Evolutionary conservation across 2,888 invertebrate genomes (phyloP).

Genomic region (Drosophila greeni): DNA sequence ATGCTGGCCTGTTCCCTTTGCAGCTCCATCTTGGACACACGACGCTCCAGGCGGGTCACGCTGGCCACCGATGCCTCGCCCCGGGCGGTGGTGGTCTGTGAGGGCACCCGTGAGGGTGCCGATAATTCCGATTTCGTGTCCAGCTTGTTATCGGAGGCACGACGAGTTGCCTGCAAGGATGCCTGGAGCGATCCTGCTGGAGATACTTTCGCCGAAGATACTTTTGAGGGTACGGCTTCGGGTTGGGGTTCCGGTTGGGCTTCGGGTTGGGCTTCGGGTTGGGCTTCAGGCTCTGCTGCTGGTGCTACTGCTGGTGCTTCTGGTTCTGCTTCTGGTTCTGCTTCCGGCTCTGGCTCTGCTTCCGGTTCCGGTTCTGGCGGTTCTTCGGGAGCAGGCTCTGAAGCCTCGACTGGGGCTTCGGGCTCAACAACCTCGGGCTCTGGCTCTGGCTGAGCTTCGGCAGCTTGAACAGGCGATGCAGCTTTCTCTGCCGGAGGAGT

Average conservation of each 20-base stretch:
- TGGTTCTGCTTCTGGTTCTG: constrained; percentile 5
- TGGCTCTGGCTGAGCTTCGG: neutral
- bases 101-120: constrained; percentile 27
- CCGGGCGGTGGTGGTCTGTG: constrained; percentile 31
- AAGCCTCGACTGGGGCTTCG: neutral
- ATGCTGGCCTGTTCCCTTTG: constrained; percentile 50
- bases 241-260: too few species aligned
- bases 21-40: constrained; percentile 58
- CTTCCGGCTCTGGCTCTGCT: neutral
- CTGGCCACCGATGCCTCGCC: constrained; percentile 39
- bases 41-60: constrained; percentile 47
- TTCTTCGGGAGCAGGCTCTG: constrained; percentile 1
- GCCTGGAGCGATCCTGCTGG: neutral
- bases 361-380: neutral
- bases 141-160: neutral
- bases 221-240: too few species aligned
- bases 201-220: too few species aligned
- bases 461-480: constrained; percentile 18
- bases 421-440: constrained; percentile 1
- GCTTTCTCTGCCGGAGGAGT: constrained; percentile 12
- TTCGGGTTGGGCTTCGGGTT: neutral
- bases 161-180: neutral
- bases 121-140: neutral
- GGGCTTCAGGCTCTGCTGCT: neutral
- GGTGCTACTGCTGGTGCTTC: too few species aligned